Conservation (phyloP, 1,140 invertebrate genomes). For the Adelges cooleyi region DNA sequence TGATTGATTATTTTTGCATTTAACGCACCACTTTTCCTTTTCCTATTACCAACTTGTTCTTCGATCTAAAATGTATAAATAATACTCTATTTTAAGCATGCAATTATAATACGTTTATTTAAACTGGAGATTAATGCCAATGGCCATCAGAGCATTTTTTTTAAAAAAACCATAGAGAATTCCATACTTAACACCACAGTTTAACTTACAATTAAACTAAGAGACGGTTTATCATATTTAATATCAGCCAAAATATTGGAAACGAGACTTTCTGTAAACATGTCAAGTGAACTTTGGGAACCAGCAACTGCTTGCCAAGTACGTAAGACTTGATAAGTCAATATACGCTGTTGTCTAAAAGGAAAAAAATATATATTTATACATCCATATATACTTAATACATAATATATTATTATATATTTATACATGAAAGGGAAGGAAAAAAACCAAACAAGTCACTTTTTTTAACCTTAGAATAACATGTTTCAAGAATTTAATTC, state of each 20-base stretch:
- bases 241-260: slow-evolving; percentile 12
- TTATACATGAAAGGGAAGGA: no score
- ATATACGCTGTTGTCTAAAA: slow-evolving; percentile 3
- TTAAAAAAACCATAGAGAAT: no score
- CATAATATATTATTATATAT: no score
- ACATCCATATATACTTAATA: no score
- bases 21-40: slow-evolving; percentile 21
- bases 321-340: slow-evolving; percentile 11
- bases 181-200: no score
- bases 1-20: slow-evolving; percentile 18
- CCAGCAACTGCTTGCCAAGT: slow-evolving; percentile 8
- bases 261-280: slow-evolving; percentile 6
- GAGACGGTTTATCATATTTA: slow-evolving; percentile 15
- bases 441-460: no score
- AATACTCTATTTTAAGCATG: neutral
- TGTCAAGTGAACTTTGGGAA: neutral
- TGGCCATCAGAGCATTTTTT: no score
- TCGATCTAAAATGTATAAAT: slow-evolving; percentile 1
- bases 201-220: slow-evolving; percentile 20
- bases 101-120: neutral
- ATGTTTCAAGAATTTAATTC: no score
- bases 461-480: no score
- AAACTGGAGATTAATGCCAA: no score
- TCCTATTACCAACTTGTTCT: slow-evolving; percentile 8
- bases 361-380: no score